Base-by-base conservation (phyloP, 1,140 invertebrate species). In the Subanguina moxae region DNA sequence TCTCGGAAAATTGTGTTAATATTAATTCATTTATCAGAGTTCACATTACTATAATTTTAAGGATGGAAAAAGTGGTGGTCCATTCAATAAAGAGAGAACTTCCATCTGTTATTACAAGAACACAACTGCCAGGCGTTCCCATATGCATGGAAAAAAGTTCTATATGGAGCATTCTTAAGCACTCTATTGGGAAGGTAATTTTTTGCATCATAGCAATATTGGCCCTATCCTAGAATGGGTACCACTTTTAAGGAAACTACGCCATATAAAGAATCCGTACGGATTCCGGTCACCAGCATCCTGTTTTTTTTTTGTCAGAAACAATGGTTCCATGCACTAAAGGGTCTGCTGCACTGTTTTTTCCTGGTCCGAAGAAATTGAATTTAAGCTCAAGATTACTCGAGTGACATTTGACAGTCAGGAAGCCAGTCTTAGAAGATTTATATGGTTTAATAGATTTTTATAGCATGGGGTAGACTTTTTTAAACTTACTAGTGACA, bases 401-500 rank as follows among this genome's bases (percentile, higher is more conserved):
- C 3, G n/a, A n/a, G 57, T 64, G 62, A 57, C 62, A 64, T 64
- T 64, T 56, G 19, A 64, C 42, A 27, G n/a, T 19, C 7, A 64
- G 25, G 25, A 38, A 58, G 13, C 62, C 62, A 64, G n/a, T 64
- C 62, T 64, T 19, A 62, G 64, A 59, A 64, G 3, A n/a, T n/a
- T n/a, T n/a, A n/a, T n/a, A n/a, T n/a, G n/a, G n/a, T n/a, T n/a
- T n/a, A n/a, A n/a, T n/a, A n/a, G n/a, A n/a, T n/a, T n/a, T n/a
- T n/a, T n/a, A n/a, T n/a, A n/a, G n/a, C n/a, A n/a, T n/a, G n/a
- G n/a, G n/a, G n/a, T 19, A n/a, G n/a, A n/a, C 95, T 92, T 19
- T 97, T 89, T 25, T 5, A 23, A n/a, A 42, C 68, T 70, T 72
- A 85, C 84, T 74, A 94, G 92, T 84, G 96, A 93, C 84, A 97